These are phyloP conservation scores for Cryptomyrus ogoouensis DNA, from an alignment of 2,113 vertebrate genomes.

Conservation along the genomic window DNA sequence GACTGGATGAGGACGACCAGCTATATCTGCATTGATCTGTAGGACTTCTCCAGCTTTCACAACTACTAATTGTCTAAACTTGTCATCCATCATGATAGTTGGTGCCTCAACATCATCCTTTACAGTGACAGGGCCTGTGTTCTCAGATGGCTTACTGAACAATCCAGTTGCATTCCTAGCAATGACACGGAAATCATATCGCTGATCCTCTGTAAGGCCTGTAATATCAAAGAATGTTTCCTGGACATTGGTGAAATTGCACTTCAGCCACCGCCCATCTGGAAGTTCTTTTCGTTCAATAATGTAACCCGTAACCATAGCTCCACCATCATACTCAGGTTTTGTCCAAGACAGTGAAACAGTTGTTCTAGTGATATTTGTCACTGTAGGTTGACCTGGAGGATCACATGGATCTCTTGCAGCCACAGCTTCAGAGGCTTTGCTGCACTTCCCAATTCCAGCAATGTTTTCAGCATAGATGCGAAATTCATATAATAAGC, in stretches of 20 bases:
- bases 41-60: constrained; percentile 90
- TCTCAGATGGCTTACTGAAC: constrained; percentile 83
- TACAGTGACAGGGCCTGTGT: constrained; percentile 86
- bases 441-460: constrained; percentile 90
- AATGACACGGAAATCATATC: constrained; percentile 91
- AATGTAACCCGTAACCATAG: constrained; percentile 89
- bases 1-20: constrained; percentile 85
- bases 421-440: constrained; percentile 80
- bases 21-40: constrained; percentile 84
- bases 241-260: constrained; percentile 88
- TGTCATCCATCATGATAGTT: constrained; percentile 87
- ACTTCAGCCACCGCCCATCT: constrained; percentile 93
- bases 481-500: constrained; percentile 86
- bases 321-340: constrained; percentile 84
- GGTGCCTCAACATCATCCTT: constrained; percentile 94
- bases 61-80: constrained; percentile 77
- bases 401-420: constrained; percentile 93
- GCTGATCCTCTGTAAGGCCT: constrained; percentile 87
- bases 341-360: constrained; percentile 88
- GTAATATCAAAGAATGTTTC: constrained; percentile 91
- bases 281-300: constrained; percentile 86
- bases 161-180: constrained; percentile 88
- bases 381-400: constrained; percentile 84
- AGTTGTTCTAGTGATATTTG: constrained; percentile 88
- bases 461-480: constrained; percentile 94